Evolutionary conservation across 2,113 vertebrate species (phyloP).

Genomic region (Tapirus terrestris): DNA sequence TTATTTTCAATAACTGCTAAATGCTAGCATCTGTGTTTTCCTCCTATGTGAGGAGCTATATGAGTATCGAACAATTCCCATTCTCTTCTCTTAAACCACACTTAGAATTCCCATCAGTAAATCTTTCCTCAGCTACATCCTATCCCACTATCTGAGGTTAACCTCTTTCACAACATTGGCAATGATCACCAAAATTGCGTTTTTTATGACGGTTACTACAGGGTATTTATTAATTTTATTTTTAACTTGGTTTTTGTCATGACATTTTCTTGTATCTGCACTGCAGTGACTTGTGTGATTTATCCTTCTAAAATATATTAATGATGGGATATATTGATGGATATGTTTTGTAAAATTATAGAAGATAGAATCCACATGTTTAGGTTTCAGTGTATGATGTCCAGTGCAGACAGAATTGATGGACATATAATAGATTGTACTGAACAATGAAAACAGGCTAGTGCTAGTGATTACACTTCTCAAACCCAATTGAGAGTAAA

Average conservation of each 20-base stretch:
- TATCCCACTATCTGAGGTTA: background rate
- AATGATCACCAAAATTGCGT: background rate
- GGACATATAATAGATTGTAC: background rate
- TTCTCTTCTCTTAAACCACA: background rate
- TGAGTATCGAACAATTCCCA: background rate
- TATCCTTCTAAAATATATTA: background rate
- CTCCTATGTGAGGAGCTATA: background rate
- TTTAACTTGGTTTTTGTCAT: background rate
- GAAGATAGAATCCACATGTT: background rate
- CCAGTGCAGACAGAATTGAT: background rate
- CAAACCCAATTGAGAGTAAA: conserved; percentile 36
- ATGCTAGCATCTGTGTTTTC: background rate
- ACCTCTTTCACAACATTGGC: background rate
- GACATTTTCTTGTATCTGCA: background rate
- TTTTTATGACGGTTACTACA: background rate
- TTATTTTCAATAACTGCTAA: conserved; percentile 3
- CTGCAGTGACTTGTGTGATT: background rate
- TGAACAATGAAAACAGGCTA: background rate
- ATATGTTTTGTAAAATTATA: background rate
- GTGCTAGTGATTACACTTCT: background rate
- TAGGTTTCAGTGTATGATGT: background rate
- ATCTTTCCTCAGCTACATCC: background rate
- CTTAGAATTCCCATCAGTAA: background rate
- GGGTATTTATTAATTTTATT: background rate
- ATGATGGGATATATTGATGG: background rate